Percentiles rank a stretch among this genome's conserved stretches.
Conservation (phyloP, 2,888 invertebrate species). For the Onthophagus sagittarius region DNA sequence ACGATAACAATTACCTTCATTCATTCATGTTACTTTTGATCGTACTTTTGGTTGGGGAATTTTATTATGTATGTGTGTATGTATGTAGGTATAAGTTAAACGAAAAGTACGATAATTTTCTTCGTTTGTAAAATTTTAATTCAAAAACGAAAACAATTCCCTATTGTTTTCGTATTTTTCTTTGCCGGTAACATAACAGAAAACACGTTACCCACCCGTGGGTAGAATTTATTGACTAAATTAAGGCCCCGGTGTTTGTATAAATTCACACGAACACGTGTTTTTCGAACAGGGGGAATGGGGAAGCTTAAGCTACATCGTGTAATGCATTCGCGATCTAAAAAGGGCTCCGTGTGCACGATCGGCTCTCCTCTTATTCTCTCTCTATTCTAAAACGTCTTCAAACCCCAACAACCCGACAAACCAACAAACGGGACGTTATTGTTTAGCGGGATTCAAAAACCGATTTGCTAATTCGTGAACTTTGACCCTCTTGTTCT, state of each 20-base stretch:
- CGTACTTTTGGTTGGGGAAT: too few species aligned
- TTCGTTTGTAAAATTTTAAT: too few species aligned
- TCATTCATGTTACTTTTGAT: not conserved
- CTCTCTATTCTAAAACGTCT: not conserved
- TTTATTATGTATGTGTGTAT: too few species aligned
- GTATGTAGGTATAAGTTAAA: too few species aligned
- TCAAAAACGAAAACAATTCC: not conserved
- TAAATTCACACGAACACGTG: not conserved
- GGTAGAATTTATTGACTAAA: not conserved
- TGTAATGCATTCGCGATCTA: not conserved
- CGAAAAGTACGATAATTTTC: too few species aligned
- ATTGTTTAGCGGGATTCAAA: not conserved
- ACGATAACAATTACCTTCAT: not conserved
- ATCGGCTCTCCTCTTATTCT: not conserved
- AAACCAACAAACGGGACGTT: not conserved
- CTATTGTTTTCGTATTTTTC: not conserved
- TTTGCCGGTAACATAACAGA: not conserved
- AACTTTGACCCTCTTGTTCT: conserved; percentile 17
- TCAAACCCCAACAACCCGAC: not conserved
- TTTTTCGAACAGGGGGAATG: not conserved
- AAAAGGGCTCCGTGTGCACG: not conserved
- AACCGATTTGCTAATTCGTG: conserved; percentile 24
- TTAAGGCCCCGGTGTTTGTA: not conserved
- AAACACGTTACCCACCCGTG: not conserved
- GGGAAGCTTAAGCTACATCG: not conserved